Evolutionary conservation across 2,888 invertebrate species (phyloP), one percentile per base, ranked within the genome.

Genomic region (Eupithecia inturbata): DNA sequence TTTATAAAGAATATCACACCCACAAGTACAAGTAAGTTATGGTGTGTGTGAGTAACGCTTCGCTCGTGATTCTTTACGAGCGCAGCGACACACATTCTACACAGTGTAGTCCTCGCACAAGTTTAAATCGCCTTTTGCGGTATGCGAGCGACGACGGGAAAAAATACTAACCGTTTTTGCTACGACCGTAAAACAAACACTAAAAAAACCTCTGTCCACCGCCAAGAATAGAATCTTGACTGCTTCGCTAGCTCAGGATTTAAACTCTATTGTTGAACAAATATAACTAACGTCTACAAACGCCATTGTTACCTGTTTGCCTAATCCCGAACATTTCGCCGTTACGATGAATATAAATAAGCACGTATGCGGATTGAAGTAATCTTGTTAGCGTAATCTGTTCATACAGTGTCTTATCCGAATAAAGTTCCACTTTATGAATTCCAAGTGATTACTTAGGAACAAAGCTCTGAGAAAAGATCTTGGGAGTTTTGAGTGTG

Each of bases 281-380:
- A 26, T 57, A 26, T 5, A 22, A 72, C 70, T 66, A 68, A 76
- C 70, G 70, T 72, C 60, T 74, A 28, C 14, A 72, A 77, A 60
- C 68, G 12, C 67, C 76, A 74, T 74, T 74, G 73, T 76, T 66
- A 74, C 70, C 60, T 73, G 71, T 71, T 71, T 75, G 70, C 69
- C 71, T 77, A 77, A 77, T 77, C 75, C 74, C 49, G 41, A 69
- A 77, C 60, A 71, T 74, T 72, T 64, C 67, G 67, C 67, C 73
- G 68, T 77, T 75, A 67, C 75, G 68, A 77, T 77, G 77, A 77
- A 77, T 77, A 74, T 77, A 77, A 72, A 74, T 77, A 66, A 66
- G 39, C 70, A 73, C 72, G 71, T 73, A 31, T 41, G 69, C 41
- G 62, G 71, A 74, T 72, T 72, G 70, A 67, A 67, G 75, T 77